phyloP scores from a whole-genome alignment of 30 jellyfish, hydroid and myxozoan species.

The Sanderia malayensis region DNA sequence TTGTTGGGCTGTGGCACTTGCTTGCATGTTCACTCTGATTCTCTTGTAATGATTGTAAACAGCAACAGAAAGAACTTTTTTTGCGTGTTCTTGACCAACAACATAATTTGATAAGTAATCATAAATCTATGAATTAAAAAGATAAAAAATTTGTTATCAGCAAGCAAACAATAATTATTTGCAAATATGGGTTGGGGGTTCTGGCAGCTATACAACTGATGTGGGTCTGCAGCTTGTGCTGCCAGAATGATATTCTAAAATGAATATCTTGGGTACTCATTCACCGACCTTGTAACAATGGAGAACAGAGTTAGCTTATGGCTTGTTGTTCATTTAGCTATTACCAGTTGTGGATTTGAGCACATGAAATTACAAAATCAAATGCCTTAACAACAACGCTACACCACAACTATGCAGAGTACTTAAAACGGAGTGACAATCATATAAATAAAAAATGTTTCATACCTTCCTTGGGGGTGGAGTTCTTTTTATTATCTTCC shows the following conservation, averaged over 20 bases:
- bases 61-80: slow-evolving; percentile 94
- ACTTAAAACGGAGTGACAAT: not conserved
- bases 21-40: slow-evolving; percentile 70
- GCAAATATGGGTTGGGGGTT: too few species aligned
- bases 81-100: slow-evolving; percentile 98
- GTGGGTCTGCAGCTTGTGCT: too few species aligned
- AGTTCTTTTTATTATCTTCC: slow-evolving; percentile 12
- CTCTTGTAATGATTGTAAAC: slow-evolving; percentile 93
- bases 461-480: slow-evolving; percentile 97
- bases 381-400: not conserved
- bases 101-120: slow-evolving; percentile 91
- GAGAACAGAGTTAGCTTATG: too few species aligned
- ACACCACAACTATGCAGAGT: not conserved
- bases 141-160: too few species aligned
- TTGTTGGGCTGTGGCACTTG: slow-evolving; percentile 41
- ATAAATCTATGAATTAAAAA: slow-evolving; percentile 76
- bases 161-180: too few species aligned
- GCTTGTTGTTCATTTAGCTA: too few species aligned
- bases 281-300: too few species aligned
- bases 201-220: too few species aligned
- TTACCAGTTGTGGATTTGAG: too few species aligned
- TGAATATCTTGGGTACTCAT: too few species aligned
- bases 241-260: too few species aligned
- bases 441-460: not conserved
- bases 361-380: too few species aligned